phyloP scores from a whole-genome alignment of 2,113 vertebrate genomes.

The Urocitellus parryii region DNA sequence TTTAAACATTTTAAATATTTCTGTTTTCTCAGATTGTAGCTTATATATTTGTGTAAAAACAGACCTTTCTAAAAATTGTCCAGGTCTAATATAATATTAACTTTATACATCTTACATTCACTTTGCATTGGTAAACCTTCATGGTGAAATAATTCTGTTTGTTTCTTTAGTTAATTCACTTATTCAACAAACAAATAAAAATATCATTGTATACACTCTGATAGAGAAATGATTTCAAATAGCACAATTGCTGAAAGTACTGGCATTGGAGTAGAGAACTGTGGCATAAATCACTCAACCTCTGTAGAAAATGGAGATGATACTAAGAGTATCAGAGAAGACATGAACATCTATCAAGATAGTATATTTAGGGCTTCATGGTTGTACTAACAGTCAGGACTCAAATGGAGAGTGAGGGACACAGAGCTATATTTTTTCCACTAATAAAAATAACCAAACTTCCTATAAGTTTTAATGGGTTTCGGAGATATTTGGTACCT shows the following conservation, averaged over 20 bases:
- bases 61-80: neutral
- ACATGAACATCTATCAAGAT: neutral
- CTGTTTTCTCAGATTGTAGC: neutral
- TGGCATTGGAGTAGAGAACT: neutral
- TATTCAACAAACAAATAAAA: neutral
- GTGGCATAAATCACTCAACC: neutral
- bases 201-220: neutral
- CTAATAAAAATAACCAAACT: neutral
- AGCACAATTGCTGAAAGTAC: neutral
- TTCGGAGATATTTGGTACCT: neutral
- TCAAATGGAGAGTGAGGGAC: fast-evolving
- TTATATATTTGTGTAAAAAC: neutral
- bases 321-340: neutral
- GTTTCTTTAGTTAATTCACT: neutral
- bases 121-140: neutral
- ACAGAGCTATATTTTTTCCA: neutral
- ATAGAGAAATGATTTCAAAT: neutral
- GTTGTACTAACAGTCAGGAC: neutral
- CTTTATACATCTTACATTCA: neutral
- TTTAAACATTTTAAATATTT: neutral
- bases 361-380: neutral
- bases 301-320: neutral
- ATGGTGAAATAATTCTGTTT: neutral
- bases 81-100: neutral
- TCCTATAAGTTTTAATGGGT: neutral